Evolutionary conservation across 2,113 vertebrate genomes (phyloP).

Genomic region (Pantherophis guttatus): DNA sequence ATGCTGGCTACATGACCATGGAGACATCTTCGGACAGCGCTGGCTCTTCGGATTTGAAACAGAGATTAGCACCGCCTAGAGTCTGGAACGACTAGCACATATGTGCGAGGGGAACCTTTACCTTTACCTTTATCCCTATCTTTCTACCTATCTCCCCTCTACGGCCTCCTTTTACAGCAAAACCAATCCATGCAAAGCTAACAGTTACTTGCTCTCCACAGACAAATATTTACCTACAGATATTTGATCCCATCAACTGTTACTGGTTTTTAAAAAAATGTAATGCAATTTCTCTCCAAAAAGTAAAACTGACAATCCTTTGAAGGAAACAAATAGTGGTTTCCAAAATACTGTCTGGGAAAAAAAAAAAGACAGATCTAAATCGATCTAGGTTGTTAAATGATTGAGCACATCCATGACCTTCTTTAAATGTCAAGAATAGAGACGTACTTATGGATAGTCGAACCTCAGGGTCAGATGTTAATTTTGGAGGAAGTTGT

Average conservation of each 20-base stretch:
- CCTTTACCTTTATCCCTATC: background rate
- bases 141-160: background rate
- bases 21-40: too few species aligned
- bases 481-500: background rate
- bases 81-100: too few species aligned
- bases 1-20: too few species aligned
- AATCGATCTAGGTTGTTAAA: background rate
- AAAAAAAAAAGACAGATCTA: background rate
- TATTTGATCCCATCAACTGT: background rate
- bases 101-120: too few species aligned
- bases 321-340: background rate
- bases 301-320: background rate
- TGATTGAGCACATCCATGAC: background rate
- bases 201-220: background rate
- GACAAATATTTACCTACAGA: background rate
- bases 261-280: background rate
- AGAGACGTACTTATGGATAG: background rate
- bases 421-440: background rate
- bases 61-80: too few species aligned
- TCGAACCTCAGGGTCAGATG: background rate
- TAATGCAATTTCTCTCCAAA: background rate
- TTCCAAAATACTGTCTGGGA: background rate
- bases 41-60: too few species aligned
- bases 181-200: background rate
- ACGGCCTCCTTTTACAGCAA: background rate